Percentiles rank a stretch among this genome's conserved stretches.
Conservation (phyloP, 2,113 vertebrate species). For the Phrynocephalus versicolor region DNA sequence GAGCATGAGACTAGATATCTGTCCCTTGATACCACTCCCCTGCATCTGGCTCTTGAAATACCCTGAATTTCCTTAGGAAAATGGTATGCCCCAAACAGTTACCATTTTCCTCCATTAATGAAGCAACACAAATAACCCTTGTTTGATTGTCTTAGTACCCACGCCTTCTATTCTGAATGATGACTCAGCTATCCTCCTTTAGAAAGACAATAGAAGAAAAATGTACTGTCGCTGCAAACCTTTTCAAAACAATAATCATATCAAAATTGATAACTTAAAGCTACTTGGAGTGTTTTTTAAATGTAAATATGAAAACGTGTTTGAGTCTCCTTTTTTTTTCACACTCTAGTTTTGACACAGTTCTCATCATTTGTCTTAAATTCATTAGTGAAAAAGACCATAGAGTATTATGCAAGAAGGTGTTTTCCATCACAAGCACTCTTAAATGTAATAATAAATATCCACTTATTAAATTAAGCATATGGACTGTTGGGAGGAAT, state of each 20-base stretch:
- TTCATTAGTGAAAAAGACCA: neutral
- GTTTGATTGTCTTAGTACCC: neutral
- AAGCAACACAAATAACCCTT: neutral
- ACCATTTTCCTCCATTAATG: neutral
- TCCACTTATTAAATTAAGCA: rapidly evolving
- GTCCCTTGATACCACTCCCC: too few species aligned
- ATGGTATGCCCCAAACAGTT: neutral
- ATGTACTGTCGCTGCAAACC: conserved; percentile 13
- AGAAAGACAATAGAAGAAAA: neutral
- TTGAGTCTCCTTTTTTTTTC: neutral
- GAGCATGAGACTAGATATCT: too few species aligned
- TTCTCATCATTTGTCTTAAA: neutral
- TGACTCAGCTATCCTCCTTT: conserved; percentile 9
- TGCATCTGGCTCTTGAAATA: neutral
- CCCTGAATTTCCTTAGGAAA: neutral
- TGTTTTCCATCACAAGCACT: neutral
- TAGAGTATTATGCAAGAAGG: neutral
- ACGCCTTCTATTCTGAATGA: neutral
- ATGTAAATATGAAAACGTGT: neutral
- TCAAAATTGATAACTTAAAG: conserved; percentile 3
- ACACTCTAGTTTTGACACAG: neutral
- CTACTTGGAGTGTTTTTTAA: too few species aligned
- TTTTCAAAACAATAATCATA: conserved; percentile 13
- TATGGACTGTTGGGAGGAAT: neutral
- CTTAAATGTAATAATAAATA: neutral